Base-by-base conservation (phyloP, 2,888 invertebrate species). In the Troides aeacus region DNA sequence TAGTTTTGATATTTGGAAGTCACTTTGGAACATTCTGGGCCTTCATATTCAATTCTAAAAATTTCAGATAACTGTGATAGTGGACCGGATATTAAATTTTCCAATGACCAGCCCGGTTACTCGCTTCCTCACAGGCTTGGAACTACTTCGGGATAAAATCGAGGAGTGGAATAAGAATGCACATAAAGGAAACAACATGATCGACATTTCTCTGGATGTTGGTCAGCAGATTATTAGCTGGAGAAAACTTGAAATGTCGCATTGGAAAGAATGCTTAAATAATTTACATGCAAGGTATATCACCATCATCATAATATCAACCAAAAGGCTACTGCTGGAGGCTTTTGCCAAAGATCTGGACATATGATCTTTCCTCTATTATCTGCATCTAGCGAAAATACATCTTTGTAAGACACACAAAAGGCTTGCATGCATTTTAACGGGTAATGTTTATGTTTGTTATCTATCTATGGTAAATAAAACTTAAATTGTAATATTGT, bases 151-250 rank as follows among this genome's bases (percentile, higher is more conserved):
- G 1, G 95, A 96, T 72, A 96, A 97, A 79, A 93, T 97, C 65
- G 95, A 98, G 74, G 96, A 98, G 78, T 99, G 99, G 99, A 97
- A 99, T 84, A 95, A 96, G 77, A 96, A 97, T 76, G 98, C 99
- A 0, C 97, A 97, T 78, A 95, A 94, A 74, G 96, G 96, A 8
- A 97, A 99, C 71, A 97, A 97, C 73, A 89, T 99, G 79, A 93
- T 94, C 0, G 93, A 94, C 0, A 93, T 96, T 71, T 94, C 97
- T n/a, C 86, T 94, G 42, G 93, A 94, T 42, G 92, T 99, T 1
- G 96, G 97, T 0, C 94, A 95, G 72, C 95, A 97, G 80, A 96
- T 99, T 64, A 95, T 99, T 62, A 94, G 95, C 64, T 99, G 99
- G 99, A 94, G 99, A 70, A 97, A 97, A 83, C 84, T 98, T 39